Percentiles rank a stretch among this genome's conserved stretches.
Evolutionary conservation across 1,140 invertebrate genomes (phyloP).

Genomic region (Drosophila ohnishii): DNA sequence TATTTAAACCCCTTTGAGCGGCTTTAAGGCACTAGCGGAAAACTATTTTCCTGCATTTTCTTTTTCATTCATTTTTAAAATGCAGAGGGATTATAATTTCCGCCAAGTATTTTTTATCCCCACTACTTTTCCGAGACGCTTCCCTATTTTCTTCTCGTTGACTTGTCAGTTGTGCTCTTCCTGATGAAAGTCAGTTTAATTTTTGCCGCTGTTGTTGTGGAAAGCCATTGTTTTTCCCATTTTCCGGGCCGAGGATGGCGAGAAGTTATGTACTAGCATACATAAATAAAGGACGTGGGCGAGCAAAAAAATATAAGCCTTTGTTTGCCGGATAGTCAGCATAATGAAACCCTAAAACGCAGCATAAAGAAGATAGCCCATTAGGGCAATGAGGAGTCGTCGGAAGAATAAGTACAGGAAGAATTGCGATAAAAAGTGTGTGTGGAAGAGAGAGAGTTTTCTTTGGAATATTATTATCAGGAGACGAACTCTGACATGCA

Average conservation of each 20-base stretch:
- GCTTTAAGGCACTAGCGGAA: constrained; percentile 2
- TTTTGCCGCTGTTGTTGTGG: constrained; percentile 42
- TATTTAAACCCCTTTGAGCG: constrained; percentile 7
- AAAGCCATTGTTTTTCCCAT: constrained; percentile 57
- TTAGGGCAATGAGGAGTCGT: constrained; percentile 54
- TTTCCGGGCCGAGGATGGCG: constrained; percentile 44
- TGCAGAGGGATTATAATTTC: constrained; percentile 51
- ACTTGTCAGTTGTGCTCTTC: constrained; percentile 25
- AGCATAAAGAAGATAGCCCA: constrained; percentile 34
- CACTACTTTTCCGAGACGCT: constrained; percentile 14
- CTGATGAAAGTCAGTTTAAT: constrained; percentile 53
- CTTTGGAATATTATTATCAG: constrained; percentile 61
- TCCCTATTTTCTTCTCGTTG: constrained; percentile 16
- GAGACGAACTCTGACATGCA: constrained; percentile 71
- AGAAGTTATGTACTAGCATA: constrained; percentile 29
- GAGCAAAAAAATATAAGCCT: constrained; percentile 67
- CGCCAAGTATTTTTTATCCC: constrained; percentile 21
- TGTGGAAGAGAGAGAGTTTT: constrained; percentile 37
- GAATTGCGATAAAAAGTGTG: constrained; percentile 26
- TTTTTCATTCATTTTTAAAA: constrained; percentile 12
- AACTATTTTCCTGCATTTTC: constrained; percentile 17
- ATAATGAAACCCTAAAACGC: constrained; percentile 54
- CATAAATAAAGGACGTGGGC: constrained; percentile 31
- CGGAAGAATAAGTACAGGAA: not conserved
- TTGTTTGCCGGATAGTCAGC: constrained; percentile 59